These are phyloP conservation scores for Albula goreensis DNA, from an alignment of 2,113 vertebrate genomes.

Conservation along the genomic window DNA sequence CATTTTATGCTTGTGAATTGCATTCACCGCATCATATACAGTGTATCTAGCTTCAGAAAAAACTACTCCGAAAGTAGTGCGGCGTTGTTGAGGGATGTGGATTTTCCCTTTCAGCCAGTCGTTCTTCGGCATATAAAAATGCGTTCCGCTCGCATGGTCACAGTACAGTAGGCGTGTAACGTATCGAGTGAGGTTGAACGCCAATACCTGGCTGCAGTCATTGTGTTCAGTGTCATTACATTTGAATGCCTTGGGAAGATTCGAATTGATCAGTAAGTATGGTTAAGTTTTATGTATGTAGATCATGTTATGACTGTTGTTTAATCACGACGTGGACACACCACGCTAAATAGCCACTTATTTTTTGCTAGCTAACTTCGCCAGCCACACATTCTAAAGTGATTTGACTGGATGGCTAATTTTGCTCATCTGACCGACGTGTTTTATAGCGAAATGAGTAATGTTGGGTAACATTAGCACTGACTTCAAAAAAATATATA, in stretches of 20 bases:
- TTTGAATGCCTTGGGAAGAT: slow-evolving; percentile 45
- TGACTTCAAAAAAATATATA: not conserved
- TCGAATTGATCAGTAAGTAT: slow-evolving; percentile 18
- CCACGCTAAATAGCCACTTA: too few species aligned
- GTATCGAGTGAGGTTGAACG: slow-evolving; percentile 47
- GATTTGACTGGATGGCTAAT: not conserved
- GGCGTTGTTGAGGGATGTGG: not conserved
- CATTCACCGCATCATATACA: not conserved
- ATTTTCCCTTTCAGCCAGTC: not conserved
- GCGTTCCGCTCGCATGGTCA: not conserved
- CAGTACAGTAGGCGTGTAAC: slow-evolving; percentile 19
- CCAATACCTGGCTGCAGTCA: slow-evolving; percentile 34
- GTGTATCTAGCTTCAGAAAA: not conserved
- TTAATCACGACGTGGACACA: not conserved
- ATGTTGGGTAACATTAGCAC: not conserved
- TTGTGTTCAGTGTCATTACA: slow-evolving; percentile 22
- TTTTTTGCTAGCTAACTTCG: not conserved
- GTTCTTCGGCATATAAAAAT: slow-evolving; percentile 28
- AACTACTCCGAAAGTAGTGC: slow-evolving; percentile 31
- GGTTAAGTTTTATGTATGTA: not conserved
- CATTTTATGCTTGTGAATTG: not conserved
- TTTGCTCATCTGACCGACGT: not conserved
- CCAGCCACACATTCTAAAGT: too few species aligned
- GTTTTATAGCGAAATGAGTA: not conserved
- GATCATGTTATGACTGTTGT: slow-evolving; percentile 5